Base-by-base conservation (phyloP, 2,113 vertebrate species). In the Cephalopholis sonnerati region DNA sequence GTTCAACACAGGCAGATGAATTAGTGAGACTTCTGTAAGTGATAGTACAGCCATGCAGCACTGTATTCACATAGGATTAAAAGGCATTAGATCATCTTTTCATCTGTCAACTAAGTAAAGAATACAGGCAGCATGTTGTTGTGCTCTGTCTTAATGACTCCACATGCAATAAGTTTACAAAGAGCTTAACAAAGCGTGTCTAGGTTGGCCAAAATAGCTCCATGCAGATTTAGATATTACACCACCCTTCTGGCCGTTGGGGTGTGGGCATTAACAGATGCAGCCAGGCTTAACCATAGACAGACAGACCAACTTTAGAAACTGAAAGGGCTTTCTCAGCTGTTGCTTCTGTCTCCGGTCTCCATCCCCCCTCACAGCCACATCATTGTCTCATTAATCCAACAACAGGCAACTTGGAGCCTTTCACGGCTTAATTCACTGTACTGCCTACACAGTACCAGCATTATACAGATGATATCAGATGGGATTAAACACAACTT, bases 261-360 rank as follows among this genome's bases (percentile, higher is more conserved):
- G 85, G 84, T 86, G 87, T 82, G 79, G 79, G 74, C 69, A 72
- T 81, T 57, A 82, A 85, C 91, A 92, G 91, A 91, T 84, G 88
- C 79, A 91, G 77, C 39, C 83, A 77, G 74, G 82, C 77, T 75
- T 78, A 88, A 68, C 76, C 17, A 48, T 11, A 61, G 75, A 86
- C 79, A 90, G 74, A 89, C 83, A 67, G 79, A 83, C 84, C 51
- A 57, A 77, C 57, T 87, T 44, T 63, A 78, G 83, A 92, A 89
- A 91, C 83, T 71, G 83, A 90, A 87, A 91, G 83, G 88, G 36
- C 59, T 88, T 89, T 87, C 72, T 92, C 91, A 93, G 93, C 91
- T 93, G 91, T 88, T 90, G 68, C 77, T 64, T 83, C 77, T 85
- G 74, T 87, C 79, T 84, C 71, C 66, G 48, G 46, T 48, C 71